These are phyloP conservation scores for Hyposoter dolosus DNA, from an alignment of 2,888 invertebrate species.

Conservation along the genomic window DNA sequence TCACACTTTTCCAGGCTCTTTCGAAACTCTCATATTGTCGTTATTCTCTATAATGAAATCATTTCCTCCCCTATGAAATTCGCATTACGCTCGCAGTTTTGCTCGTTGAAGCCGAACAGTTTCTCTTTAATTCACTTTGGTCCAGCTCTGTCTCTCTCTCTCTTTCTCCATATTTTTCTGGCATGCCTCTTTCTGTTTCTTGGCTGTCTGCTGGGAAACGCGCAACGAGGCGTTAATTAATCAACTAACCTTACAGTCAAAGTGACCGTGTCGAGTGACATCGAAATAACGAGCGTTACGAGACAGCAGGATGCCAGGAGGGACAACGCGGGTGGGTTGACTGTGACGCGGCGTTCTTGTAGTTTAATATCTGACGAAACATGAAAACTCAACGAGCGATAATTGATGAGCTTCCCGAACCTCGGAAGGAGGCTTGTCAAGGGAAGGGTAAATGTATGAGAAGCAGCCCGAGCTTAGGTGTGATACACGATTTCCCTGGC, in stretches of 20 bases:
- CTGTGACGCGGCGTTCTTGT: background rate
- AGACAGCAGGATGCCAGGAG: background rate
- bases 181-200: background rate
- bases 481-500: conserved; percentile 40
- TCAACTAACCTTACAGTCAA: conserved; percentile 45
- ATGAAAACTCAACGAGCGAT: conserved; percentile 64
- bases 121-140: conserved; percentile 13
- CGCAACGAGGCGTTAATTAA: conserved; percentile 52
- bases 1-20: background rate
- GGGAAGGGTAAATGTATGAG: conserved; percentile 23
- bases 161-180: background rate
- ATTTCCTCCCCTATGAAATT: conserved; percentile 1
- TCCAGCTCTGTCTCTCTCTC: background rate
- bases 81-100: background rate
- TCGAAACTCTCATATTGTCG: background rate
- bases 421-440: background rate
- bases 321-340: background rate
- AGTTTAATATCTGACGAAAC: conserved; percentile 65
- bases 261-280: conserved; percentile 48
- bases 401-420: conserved; percentile 58
- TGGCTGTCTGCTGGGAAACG: background rate
- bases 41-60: conserved; percentile 9
- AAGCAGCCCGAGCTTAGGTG: conserved; percentile 22
- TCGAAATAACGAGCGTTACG: conserved; percentile 54
- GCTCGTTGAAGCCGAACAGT: background rate